Percentiles rank a stretch among this genome's conserved stretches.
phyloP scores from a whole-genome alignment of 64 coral and sea anemone species.

The Montipora foliosa region DNA sequence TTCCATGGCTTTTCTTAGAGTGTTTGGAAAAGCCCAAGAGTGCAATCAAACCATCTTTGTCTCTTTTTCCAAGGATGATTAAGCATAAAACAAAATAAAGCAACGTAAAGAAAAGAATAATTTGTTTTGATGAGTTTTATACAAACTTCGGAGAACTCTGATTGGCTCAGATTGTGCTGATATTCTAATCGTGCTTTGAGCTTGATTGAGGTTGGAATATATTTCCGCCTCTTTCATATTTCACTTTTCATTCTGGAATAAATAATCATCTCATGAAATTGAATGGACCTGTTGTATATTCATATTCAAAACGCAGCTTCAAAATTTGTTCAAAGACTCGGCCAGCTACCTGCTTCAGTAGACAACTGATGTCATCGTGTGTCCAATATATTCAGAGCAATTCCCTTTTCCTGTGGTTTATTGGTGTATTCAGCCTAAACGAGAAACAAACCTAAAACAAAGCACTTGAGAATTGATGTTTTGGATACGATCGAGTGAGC shows the following conservation, averaged over 20 bases:
- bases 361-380: neutral
- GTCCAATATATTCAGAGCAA: neutral
- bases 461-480: slow-evolving; percentile 18
- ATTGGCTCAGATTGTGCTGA: slow-evolving; percentile 1
- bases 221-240: slow-evolving; percentile 2
- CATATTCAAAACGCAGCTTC: slow-evolving; percentile 14
- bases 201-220: neutral
- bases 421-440: neutral
- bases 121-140: slow-evolving; percentile 13
- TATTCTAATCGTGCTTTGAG: neutral
- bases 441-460: slow-evolving; percentile 57
- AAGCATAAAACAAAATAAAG: neutral
- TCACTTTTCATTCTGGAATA: neutral
- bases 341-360: neutral
- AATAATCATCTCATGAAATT: neutral
- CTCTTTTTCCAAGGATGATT: slow-evolving; percentile 1
- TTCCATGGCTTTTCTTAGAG: slow-evolving; percentile 33
- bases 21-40: slow-evolving; percentile 49
- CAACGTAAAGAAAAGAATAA: slow-evolving; percentile 26
- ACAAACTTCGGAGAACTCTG: neutral
- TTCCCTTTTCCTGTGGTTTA: neutral
- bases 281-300: neutral
- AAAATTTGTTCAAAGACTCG: neutral
- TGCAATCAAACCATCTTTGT: slow-evolving; percentile 36
- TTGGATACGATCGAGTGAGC: neutral